A percentile compares a stretch with the other conserved stretches of the same genome.
Evolutionary conservation across 2,113 vertebrate species (phyloP).

Genomic region (Micronisus gabar): DNA sequence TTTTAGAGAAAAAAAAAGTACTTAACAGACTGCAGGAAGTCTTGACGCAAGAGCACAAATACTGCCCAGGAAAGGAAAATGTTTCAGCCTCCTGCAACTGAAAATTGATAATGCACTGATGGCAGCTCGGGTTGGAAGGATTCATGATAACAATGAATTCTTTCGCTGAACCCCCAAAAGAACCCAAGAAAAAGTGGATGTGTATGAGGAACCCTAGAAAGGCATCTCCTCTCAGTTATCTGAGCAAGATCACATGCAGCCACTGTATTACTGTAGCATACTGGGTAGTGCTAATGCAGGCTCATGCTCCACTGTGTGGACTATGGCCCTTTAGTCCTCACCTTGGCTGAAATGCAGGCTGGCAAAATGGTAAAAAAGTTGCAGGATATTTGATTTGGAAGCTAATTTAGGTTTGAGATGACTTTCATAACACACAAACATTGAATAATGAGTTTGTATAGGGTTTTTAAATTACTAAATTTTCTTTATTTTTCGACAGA

Average conservation of each 20-base stretch:
- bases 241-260: not conserved
- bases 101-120: not conserved
- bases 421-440: not conserved
- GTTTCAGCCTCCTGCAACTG: not conserved
- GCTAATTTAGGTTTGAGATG: not conserved
- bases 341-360: not conserved
- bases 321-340: not conserved
- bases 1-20: not conserved
- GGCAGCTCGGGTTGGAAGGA: not conserved
- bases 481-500: not conserved
- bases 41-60: not conserved
- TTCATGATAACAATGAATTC: not conserved
- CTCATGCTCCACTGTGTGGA: not conserved
- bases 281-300: not conserved
- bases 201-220: not conserved
- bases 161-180: not conserved
- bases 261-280: not conserved
- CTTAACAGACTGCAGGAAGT: not conserved
- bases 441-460: not conserved
- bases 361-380: not conserved
- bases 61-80: not conserved
- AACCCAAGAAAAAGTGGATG: not conserved
- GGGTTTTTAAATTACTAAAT: not conserved
- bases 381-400: not conserved
- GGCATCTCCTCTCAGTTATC: not conserved